Conservation (phyloP, 2,113 vertebrate species). For the Varanus komodoensis region DNA sequence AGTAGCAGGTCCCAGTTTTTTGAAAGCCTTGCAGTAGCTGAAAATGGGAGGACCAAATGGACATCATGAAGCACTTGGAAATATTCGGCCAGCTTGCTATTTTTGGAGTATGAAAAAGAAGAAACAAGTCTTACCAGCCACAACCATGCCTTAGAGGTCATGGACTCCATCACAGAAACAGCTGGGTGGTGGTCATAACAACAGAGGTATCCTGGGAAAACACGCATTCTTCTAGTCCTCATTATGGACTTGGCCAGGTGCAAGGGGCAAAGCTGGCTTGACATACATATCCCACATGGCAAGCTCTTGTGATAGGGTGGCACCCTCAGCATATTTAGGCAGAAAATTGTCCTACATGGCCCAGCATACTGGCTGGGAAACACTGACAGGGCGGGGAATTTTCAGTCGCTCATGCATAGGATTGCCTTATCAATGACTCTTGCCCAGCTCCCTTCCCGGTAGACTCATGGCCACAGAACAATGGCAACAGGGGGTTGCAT, state of each 20-base stretch:
- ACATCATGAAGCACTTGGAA: constrained; percentile 6
- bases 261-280: neutral
- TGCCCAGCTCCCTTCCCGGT: neutral
- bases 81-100: constrained; percentile 7
- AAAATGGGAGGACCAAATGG: constrained; percentile 17
- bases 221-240: too few relatives aligned
- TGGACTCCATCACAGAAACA: neutral
- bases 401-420: too few relatives aligned
- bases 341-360: too few relatives aligned
- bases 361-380: too few relatives aligned
- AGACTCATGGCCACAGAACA: neutral
- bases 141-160: neutral
- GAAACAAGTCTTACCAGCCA: neutral
- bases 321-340: too few relatives aligned
- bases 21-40: constrained; percentile 37
- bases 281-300: neutral
- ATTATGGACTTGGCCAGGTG: neutral
- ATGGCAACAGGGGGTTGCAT: constrained; percentile 46
- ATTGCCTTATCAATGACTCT: too few relatives aligned
- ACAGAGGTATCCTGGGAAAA: neutral
- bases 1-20: constrained; percentile 78
- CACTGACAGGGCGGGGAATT: too few relatives aligned
- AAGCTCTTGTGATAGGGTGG: neutral
- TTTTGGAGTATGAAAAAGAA: neutral
- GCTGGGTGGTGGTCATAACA: too few relatives aligned